phyloP scores from a whole-genome alignment of 2,797 vertebrate genomes.

The Pseudotriccus pelzelni region DNA sequence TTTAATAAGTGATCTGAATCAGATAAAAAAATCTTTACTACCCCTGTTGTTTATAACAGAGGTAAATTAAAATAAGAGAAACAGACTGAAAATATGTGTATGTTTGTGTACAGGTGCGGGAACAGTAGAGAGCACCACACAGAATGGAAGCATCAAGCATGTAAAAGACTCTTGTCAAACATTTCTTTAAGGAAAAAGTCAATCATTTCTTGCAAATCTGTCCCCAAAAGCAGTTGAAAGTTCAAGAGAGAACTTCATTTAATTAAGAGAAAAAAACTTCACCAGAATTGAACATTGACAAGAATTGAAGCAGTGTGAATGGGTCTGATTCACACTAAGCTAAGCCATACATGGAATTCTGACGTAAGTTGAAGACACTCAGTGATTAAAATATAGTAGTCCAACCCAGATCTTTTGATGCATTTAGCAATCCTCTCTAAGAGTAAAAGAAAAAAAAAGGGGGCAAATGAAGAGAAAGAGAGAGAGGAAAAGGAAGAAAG shows the following conservation, averaged over 20 bases:
- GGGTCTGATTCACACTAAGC: not conserved
- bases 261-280: not conserved
- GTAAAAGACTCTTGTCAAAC: not conserved
- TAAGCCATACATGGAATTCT: not conserved
- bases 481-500: no score
- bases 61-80: not conserved
- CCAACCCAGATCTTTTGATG: not conserved
- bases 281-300: not conserved
- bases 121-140: not conserved
- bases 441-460: not conserved
- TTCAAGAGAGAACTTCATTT: not conserved
- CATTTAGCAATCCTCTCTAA: not conserved
- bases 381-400: not conserved
- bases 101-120: not conserved
- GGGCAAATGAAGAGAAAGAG: no score
- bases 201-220: not conserved
- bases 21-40: not conserved
- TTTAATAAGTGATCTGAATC: not conserved
- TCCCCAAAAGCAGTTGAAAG: not conserved
- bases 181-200: not conserved
- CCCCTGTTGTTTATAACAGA: not conserved
- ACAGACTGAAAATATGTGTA: not conserved
- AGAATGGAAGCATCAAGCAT: not conserved
- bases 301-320: not conserved
- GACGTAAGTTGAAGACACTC: not conserved